Percentiles rank a stretch among this genome's conserved stretches.
Evolutionary conservation across 2,888 invertebrate genomes (phyloP).

Genomic region (Gortyna flavago): DNA sequence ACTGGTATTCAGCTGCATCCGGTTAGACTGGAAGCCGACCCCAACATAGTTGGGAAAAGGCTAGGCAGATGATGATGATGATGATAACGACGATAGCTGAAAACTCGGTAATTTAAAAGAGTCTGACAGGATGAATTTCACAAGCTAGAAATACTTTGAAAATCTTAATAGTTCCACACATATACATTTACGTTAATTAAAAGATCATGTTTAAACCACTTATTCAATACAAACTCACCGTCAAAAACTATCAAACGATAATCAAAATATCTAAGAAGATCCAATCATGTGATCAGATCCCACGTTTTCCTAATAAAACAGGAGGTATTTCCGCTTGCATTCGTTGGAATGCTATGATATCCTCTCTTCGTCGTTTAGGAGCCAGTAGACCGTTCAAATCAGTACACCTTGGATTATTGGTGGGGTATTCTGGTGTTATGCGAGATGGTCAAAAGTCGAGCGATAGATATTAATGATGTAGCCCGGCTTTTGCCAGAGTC

Average conservation of each 20-base stretch:
- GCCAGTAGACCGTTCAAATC: slow-evolving; percentile 80
- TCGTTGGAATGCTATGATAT: slow-evolving; percentile 78
- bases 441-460: slow-evolving; percentile 17
- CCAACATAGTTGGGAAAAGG: too few relatives aligned
- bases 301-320: slow-evolving; percentile 56
- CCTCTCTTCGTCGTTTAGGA: slow-evolving; percentile 74
- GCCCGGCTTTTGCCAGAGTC: neutral
- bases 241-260: slow-evolving; percentile 14
- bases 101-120: neutral
- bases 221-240: neutral
- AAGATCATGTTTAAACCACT: neutral
- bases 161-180: too few relatives aligned
- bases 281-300: slow-evolving; percentile 46
- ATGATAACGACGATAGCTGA: neutral
- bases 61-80: too few relatives aligned
- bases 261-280: slow-evolving; percentile 49
- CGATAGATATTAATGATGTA: slow-evolving; percentile 11
- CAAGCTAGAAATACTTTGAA: neutral
- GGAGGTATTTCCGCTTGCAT: slow-evolving; percentile 80
- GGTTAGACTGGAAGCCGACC: too few relatives aligned
- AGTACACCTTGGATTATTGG: slow-evolving; percentile 77
- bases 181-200: too few relatives aligned
- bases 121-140: neutral
- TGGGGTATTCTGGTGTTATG: slow-evolving; percentile 33
- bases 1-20: too few relatives aligned